Conservation (phyloP, 2,888 invertebrate species). For the Nematopogon swammerdamellus region DNA sequence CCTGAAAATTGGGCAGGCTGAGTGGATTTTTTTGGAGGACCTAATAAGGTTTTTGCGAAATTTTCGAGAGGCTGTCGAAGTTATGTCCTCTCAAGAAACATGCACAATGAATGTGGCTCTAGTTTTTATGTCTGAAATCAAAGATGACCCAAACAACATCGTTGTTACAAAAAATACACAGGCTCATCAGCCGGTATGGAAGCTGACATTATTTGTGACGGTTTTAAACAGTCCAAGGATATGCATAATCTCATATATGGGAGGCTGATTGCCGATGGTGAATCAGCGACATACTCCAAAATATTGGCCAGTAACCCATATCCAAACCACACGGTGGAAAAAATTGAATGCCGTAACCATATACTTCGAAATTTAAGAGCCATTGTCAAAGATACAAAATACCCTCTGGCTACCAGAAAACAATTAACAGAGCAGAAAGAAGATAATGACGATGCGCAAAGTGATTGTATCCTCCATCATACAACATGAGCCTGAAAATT, state of each 20-base stretch:
- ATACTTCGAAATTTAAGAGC: constrained; percentile 9
- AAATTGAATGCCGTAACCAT: constrained; percentile 22
- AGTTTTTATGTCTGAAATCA: too few relatives aligned
- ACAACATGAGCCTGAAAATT: constrained; percentile 3
- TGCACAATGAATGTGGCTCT: too few relatives aligned
- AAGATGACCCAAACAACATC: too few relatives aligned
- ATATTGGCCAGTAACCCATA: constrained; percentile 16
- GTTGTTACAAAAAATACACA: too few relatives aligned
- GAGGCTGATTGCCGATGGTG: constrained; percentile 23
- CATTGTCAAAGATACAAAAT: background rate
- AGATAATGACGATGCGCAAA: constrained; percentile 11
- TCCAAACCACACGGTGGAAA: constrained; percentile 13
- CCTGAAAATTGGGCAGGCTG: background rate
- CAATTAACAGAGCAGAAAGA: constrained; percentile 5
- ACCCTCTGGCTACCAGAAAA: constrained; percentile 4
- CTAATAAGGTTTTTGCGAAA: too few relatives aligned
- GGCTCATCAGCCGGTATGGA: too few relatives aligned
- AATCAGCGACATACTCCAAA: constrained; percentile 19
- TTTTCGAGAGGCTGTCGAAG: too few relatives aligned
- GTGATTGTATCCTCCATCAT: constrained; percentile 4
- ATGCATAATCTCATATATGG: too few relatives aligned
- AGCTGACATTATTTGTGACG: too few relatives aligned
- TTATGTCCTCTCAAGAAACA: too few relatives aligned
- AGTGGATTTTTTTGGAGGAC: constrained; percentile 2
- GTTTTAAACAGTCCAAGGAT: too few relatives aligned